Evolutionary conservation across 2,797 vertebrate species (phyloP), one percentile per base, ranked within the genome.

Genomic region (Acanthis flammea): DNA sequence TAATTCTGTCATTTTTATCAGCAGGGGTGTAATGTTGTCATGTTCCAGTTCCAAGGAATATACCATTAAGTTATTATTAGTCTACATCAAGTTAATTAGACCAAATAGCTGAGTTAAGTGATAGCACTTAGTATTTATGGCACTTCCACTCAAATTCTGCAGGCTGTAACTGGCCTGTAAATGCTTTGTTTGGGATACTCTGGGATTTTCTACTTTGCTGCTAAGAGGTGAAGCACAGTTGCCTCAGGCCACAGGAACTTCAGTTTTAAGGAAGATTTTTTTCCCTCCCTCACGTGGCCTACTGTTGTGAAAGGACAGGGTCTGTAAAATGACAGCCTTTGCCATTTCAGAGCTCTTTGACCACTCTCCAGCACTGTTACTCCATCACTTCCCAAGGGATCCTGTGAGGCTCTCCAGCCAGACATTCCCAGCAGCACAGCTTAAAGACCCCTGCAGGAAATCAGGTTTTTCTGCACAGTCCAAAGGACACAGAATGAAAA

Each of bases 1-100:
- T 48, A 80, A 88, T 74, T 71, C 72, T 88, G 51, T 71, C 76
- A 71, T 63, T 90, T 90, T 90, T 88, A 77, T 79, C 80, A 92
- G 74, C 48, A 62, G 44, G 23, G 42, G 44, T 19, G 22, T 71
- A 71, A 73, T 67, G 50, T n/a, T 88, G 92, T 53, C 44, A 48
- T 78, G 54, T 85, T 78, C 42, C 73, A 71, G 73, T 80, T 90
- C 41, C 27, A 51, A 74, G 33, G 77, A 93, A 86, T 76, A 37
- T 48, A 88, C 47, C 55, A 76, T 62, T 47, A 88, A 86, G 16
- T 90, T 95, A 58, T 90, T 73, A 88, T 70, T 31, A 91, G 47
- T 62, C 80, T 71, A 67, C 57, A 57, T 74, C 53, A 71, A 88
- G 31, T 60, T 80, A 88, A 93, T 94, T 74, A 92, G 72, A 71